Evolutionary conservation across 2,888 invertebrate genomes (phyloP).

Genomic region (Lepidochrysops patricia): DNA sequence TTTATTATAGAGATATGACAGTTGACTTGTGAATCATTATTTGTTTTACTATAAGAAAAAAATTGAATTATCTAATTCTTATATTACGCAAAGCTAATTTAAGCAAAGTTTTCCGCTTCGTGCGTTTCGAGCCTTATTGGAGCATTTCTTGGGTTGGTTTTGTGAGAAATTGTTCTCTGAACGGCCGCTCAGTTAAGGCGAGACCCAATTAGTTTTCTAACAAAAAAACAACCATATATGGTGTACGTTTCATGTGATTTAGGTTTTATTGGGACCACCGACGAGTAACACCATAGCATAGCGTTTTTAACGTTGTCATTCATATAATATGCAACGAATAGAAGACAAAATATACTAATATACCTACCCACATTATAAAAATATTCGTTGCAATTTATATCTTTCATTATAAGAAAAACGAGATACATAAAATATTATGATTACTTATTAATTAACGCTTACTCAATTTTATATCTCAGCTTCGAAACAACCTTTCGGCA

Average conservation of each 20-base stretch:
- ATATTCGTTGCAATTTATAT: too few species aligned
- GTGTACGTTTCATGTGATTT: slow-evolving; percentile 18
- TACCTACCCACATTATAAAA: too few species aligned
- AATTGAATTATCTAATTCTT: too few species aligned
- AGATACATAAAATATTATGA: too few species aligned
- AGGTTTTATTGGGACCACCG: slow-evolving; percentile 20
- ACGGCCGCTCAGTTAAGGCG: slow-evolving; percentile 25
- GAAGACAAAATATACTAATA: too few species aligned
- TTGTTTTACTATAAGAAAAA: too few species aligned
- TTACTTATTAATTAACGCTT: too few species aligned
- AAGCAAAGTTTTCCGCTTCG: neutral
- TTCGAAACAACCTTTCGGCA: too few species aligned
- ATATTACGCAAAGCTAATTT: neutral
- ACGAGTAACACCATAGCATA: slow-evolving; percentile 9
- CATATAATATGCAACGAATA: neutral
- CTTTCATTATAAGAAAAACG: too few species aligned
- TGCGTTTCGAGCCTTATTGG: slow-evolving; percentile 6
- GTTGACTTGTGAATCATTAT: neutral
- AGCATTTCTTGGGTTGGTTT: slow-evolving; percentile 37
- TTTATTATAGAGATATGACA: neutral
- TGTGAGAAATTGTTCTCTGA: slow-evolving; percentile 45
- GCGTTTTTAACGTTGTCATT: too few species aligned
- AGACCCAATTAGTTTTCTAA: slow-evolving; percentile 37
- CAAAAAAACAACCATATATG: slow-evolving; percentile 30
- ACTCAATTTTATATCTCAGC: too few species aligned